Percentiles rank a stretch among this genome's conserved stretches.
Conservation (phyloP, 92 coral and sea anemone genomes). For the Phenganax subtilis region DNA sequence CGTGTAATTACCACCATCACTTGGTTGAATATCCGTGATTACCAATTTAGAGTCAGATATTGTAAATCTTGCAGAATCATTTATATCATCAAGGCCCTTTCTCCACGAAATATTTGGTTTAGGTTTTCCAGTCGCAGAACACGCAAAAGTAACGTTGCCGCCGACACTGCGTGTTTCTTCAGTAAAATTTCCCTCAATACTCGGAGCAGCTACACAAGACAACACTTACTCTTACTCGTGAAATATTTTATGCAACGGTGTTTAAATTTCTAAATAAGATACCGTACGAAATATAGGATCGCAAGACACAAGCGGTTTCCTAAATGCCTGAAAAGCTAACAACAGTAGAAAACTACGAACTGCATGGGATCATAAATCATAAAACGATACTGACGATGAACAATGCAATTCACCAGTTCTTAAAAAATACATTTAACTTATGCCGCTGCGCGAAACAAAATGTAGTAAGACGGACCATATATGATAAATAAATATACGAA, state of each 20-base stretch:
- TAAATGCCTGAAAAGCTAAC: too few species aligned
- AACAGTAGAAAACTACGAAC: too few species aligned
- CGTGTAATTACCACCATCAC: slow-evolving; percentile 57
- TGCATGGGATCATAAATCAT: too few species aligned
- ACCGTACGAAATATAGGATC: neutral
- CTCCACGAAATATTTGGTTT: slow-evolving; percentile 12
- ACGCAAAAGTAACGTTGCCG: slow-evolving; percentile 14
- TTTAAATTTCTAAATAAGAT: neutral
- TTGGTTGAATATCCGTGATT: slow-evolving; percentile 32
- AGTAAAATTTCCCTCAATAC: neutral
- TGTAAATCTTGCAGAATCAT: neutral
- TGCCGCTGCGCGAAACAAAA: too few species aligned
- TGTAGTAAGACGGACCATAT: too few species aligned
- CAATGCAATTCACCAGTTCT: too few species aligned
- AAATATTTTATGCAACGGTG: too few species aligned
- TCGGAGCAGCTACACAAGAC: slow-evolving; percentile 21
- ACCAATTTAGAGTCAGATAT: slow-evolving; percentile 17
- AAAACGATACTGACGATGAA: too few species aligned
- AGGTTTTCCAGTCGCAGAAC: slow-evolving; percentile 26
- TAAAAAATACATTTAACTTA: too few species aligned
- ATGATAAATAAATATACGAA: too few species aligned
- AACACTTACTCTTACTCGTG: neutral
- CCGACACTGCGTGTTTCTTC: slow-evolving; percentile 21
- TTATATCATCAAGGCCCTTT: slow-evolving; percentile 37
- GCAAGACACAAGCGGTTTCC: neutral